Evolutionary conservation across 2,797 vertebrate genomes (phyloP).

Genomic region (Hylomyscus alleni): DNA sequence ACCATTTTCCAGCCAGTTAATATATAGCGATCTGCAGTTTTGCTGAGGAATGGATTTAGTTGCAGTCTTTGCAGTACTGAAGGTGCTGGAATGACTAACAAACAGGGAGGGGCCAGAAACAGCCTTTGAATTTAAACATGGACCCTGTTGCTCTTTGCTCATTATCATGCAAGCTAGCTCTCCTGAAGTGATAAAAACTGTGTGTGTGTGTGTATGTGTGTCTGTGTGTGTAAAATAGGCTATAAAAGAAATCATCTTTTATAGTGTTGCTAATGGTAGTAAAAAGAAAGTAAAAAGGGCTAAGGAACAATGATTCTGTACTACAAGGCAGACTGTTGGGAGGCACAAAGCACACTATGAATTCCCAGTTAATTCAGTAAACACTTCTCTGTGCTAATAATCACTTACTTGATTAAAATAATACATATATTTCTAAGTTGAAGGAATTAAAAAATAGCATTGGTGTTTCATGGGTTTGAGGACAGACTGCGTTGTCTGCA

Average conservation of each 20-base stretch:
- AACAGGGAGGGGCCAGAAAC: neutral
- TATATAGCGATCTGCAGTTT: slow-evolving; percentile 47
- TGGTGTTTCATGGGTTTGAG: neutral
- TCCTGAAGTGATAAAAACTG: slow-evolving; percentile 70
- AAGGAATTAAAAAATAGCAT: neutral
- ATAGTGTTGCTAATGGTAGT: slow-evolving; percentile 44
- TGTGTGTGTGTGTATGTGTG: neutral
- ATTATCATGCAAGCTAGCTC: slow-evolving; percentile 63
- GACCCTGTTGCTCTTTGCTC: neutral
- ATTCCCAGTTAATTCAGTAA: slow-evolving; percentile 19
- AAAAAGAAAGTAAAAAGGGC: slow-evolving; percentile 32
- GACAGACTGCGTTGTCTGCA: neutral
- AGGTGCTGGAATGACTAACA: slow-evolving; percentile 47
- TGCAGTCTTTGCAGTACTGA: slow-evolving; percentile 33
- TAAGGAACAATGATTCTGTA: slow-evolving; percentile 11
- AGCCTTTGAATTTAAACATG: slow-evolving; percentile 34
- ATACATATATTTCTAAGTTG: slow-evolving; percentile 1
- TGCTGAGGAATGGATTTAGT: slow-evolving; percentile 70
- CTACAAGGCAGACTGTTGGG: slow-evolving; percentile 22
- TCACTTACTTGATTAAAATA: slow-evolving; percentile 34
- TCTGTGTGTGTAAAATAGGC: slow-evolving; percentile 53
- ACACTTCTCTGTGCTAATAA: slow-evolving; percentile 31
- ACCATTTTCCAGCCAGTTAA: slow-evolving; percentile 60
- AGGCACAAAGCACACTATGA: neutral
- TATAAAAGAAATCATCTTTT: slow-evolving; percentile 76